phyloP scores from a whole-genome alignment of 2,113 vertebrate genomes.

The Oryzias woworae region DNA sequence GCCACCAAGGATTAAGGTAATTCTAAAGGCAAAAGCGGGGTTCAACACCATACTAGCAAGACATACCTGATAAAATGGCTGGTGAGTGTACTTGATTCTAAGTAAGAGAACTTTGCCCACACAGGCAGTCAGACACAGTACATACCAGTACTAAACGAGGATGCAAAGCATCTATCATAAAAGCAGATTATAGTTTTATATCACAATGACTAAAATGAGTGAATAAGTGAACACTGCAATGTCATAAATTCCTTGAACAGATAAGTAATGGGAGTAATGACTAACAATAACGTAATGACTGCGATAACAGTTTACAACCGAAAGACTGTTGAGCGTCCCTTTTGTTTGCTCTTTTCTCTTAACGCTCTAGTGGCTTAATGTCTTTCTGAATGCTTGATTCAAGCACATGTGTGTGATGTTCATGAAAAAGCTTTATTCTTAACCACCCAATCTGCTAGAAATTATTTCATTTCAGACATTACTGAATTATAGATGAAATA shows the following conservation, averaged over 20 bases:
- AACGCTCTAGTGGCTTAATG: not conserved
- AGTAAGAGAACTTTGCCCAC: not conserved
- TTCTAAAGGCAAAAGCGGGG: too few species aligned
- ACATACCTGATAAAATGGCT: too few species aligned
- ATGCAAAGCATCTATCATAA: too few species aligned
- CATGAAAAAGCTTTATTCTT: not conserved
- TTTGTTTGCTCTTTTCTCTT: not conserved
- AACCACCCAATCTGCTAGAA: not conserved
- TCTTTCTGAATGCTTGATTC: not conserved
- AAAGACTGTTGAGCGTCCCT: not conserved
- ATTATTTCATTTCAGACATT: not conserved
- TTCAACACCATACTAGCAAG: too few species aligned
- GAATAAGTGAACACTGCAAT: too few species aligned
- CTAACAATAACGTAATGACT: not conserved
- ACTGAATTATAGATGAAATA: slow-evolving; percentile 34
- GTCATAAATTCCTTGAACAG: not conserved
- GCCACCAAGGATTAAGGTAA: too few species aligned
- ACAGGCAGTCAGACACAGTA: too few species aligned
- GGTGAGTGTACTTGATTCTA: too few species aligned
- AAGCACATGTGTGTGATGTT: too few species aligned
- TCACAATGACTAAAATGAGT: too few species aligned
- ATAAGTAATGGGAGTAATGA: not conserved
- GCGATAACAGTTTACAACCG: not conserved
- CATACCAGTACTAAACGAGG: too few species aligned
- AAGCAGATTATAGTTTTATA: too few species aligned